A percentile compares a stretch with the other conserved stretches of the same genome.
phyloP scores from a whole-genome alignment of 2,797 vertebrate genomes.

The Jordanella pulchra region DNA sequence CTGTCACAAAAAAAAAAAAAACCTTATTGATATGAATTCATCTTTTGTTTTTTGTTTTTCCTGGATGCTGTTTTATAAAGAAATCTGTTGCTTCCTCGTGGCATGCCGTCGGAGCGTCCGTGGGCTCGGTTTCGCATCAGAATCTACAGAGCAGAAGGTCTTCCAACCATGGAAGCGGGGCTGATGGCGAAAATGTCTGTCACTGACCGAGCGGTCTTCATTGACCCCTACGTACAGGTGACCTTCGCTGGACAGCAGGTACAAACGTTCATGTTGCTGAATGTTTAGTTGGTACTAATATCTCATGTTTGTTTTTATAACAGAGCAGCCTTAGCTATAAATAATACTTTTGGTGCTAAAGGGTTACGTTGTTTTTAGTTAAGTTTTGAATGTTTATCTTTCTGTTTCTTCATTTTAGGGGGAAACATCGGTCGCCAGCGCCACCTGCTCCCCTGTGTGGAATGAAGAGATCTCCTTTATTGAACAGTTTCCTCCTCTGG shows the following conservation, averaged over 20 bases:
- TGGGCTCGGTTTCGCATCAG: slow-evolving; percentile 90
- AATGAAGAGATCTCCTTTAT: slow-evolving; percentile 93
- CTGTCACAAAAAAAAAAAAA: background rate
- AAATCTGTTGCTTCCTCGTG: slow-evolving; percentile 89
- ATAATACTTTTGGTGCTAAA: background rate
- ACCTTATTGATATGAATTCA: background rate
- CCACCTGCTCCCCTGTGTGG: slow-evolving; percentile 85
- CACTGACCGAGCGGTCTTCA: slow-evolving; percentile 86
- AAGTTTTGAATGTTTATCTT: background rate
- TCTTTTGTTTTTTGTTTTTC: background rate
- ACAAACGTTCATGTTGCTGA: background rate
- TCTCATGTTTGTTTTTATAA: background rate
- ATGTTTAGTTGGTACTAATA: background rate
- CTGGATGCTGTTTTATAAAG: slow-evolving; percentile 60
- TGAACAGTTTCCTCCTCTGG: slow-evolving; percentile 92
- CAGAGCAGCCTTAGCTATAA: background rate
- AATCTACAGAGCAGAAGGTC: slow-evolving; percentile 87
- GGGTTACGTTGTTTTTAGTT: background rate
- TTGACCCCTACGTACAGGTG: slow-evolving; percentile 89
- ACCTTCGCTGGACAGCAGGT: slow-evolving; percentile 93
- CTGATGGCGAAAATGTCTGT: slow-evolving; percentile 89
- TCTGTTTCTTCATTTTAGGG: slow-evolving; percentile 75
- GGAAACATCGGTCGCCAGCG: slow-evolving; percentile 86
- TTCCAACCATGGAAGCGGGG: slow-evolving; percentile 88
- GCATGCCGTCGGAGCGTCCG: slow-evolving; percentile 85